Evolutionary conservation across 2,113 vertebrate genomes (phyloP), one percentile per base, ranked within the genome.

Genomic region (Xenopus laevis): DNA sequence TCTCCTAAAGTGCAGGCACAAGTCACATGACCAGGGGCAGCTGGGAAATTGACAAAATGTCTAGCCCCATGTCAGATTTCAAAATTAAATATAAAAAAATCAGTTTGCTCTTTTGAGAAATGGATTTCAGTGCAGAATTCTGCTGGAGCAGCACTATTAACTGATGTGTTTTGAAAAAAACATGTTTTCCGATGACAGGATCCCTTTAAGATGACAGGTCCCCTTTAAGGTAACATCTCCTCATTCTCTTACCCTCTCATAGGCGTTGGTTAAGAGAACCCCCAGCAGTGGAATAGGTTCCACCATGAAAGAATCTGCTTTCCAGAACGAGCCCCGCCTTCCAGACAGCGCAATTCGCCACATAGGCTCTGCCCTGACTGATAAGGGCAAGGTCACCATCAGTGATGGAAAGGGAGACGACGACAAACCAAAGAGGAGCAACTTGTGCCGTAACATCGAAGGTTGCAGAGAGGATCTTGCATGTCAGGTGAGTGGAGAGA

Each of bases 241-340:
- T 40, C 8, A 40, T 3, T 16, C 47, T 13, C 2, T 71, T 7
- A 79, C 65, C 15, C 21, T 79, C 33, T 4, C 8, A 33, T 27
- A 99, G 97, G 97, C 97, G 0, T 67, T 99, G 84, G 96, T 99
- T 69, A 98, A 98, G 79, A 92, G 97, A 81, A 97, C 97, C 70
- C 97, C 97, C 46, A 98, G 96, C 87, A 97, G 96, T 15, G 96
- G 96, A 46, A 95, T 99, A 79, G 89, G 96, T 82, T 96, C 96
- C n/a, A 95, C 95, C 79, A 88, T 99, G 88, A 99, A 98, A 83
- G 97, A 99, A 67, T 96, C 96, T 0, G 96, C 97, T 0, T 99
- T 99, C 87, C 96, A 98, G 87, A 98, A 91, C 0, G 97, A 99
- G 65, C 86, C 96, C 74, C 90, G 96, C 0, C 93, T 95, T 81